These are phyloP conservation scores for Mastigias papua DNA, from an alignment of 30 jellyfish, hydroid and myxozoan species.

Conservation along the genomic window DNA sequence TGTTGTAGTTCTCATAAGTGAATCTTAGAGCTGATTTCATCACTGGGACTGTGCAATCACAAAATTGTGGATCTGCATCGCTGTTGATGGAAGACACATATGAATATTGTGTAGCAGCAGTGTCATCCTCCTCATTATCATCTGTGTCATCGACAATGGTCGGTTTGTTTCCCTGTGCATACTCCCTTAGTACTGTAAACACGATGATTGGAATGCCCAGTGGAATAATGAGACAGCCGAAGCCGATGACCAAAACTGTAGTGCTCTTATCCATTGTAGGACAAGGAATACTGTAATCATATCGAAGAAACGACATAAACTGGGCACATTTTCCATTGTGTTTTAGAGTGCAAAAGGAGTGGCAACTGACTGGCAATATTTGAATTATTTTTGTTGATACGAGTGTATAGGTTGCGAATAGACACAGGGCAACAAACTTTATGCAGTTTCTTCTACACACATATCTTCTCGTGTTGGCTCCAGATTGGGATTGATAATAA, in stretches of 20 bases:
- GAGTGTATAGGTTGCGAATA: conserved; percentile 57
- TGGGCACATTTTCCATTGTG: conserved; percentile 10
- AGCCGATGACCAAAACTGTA: neutral
- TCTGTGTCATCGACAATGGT: too few species aligned
- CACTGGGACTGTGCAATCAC: neutral
- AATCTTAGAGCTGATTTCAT: conserved; percentile 20
- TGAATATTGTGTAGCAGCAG: too few species aligned
- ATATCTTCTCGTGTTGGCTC: neutral
- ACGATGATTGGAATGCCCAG: conserved; percentile 33
- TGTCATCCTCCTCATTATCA: too few species aligned
- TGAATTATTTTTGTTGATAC: conserved; percentile 16
- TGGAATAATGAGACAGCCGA: conserved; percentile 23
- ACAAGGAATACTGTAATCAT: conserved; percentile 51
- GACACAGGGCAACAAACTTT: conserved; percentile 11
- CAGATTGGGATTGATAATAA: neutral
- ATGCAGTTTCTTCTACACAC: neutral
- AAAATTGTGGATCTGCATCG: neutral
- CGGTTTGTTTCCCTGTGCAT: neutral
- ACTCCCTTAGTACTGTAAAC: neutral
- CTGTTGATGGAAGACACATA: neutral
- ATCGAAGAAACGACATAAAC: conserved; percentile 3
- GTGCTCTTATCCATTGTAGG: neutral
- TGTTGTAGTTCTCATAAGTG: conserved; percentile 37
- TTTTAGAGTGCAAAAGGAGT: conserved; percentile 9
- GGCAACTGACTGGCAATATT: conserved; percentile 53